Percentiles rank a stretch among this genome's conserved stretches.
Conservation (phyloP, 2,113 vertebrate species). For the Cryptomyrus ogoouensis region DNA sequence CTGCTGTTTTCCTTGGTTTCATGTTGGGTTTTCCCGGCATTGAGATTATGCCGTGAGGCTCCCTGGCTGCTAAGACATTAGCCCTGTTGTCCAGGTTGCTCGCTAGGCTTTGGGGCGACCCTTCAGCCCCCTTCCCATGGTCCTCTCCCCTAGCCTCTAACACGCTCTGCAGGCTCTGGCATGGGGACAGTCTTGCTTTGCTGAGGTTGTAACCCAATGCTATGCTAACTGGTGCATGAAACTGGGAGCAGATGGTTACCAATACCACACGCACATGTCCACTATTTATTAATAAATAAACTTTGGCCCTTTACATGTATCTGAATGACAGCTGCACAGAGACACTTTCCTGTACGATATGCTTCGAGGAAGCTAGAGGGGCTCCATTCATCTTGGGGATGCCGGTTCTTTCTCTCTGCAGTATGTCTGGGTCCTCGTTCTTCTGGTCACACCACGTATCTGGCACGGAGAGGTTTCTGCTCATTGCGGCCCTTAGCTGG, state of each 20-base stretch:
- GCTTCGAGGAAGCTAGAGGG: not conserved
- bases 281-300: constrained; percentile 28
- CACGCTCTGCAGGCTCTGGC: not conserved
- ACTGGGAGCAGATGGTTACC: constrained; percentile 20
- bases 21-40: not conserved
- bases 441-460: not conserved
- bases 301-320: not conserved
- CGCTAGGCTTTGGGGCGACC: not conserved
- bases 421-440: not conserved
- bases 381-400: not conserved
- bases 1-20: not conserved
- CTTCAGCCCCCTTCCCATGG: not conserved
- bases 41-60: not conserved
- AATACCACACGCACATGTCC: constrained; percentile 41
- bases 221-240: constrained; percentile 45
- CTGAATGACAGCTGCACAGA: not conserved
- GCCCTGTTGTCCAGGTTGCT: not conserved
- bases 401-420: not conserved
- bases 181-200: constrained; percentile 29
- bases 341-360: not conserved
- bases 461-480: not conserved
- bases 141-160: not conserved
- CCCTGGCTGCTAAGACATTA: not conserved
- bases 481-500: constrained; percentile 34
- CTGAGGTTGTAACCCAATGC: constrained; percentile 49